phyloP scores from a whole-genome alignment of 2,888 invertebrate genomes.

The Drosophila greeni region DNA sequence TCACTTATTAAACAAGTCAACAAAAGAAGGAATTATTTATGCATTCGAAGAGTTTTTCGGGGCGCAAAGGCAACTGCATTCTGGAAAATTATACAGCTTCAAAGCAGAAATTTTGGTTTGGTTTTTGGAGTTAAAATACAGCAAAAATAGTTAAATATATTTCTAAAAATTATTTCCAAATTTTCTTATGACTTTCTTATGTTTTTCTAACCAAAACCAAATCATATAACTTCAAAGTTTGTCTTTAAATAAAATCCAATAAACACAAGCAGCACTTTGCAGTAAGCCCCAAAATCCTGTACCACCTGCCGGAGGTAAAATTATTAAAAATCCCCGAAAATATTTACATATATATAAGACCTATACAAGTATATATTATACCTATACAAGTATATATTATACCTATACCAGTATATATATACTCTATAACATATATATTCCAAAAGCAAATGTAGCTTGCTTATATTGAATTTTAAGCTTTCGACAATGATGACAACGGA shows the following conservation, averaged over 20 bases:
- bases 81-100: too few relatives aligned
- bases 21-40: slow-evolving; percentile 14
- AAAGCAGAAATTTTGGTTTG: too few relatives aligned
- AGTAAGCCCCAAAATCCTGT: slow-evolving; percentile 2
- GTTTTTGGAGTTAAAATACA: too few relatives aligned
- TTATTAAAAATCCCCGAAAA: slow-evolving; percentile 10
- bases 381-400: too few relatives aligned
- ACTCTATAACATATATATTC: not conserved
- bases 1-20: slow-evolving; percentile 6
- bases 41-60: slow-evolving; percentile 4
- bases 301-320: slow-evolving; percentile 17
- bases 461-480: slow-evolving; percentile 69
- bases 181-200: too few relatives aligned
- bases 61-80: not conserved
- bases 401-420: not conserved
- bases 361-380: too few relatives aligned
- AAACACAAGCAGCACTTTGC: not conserved
- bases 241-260: too few relatives aligned
- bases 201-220: too few relatives aligned
- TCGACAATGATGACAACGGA: slow-evolving; percentile 48
- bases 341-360: slow-evolving; percentile 7
- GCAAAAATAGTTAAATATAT: too few relatives aligned
- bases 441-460: slow-evolving; percentile 28
- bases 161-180: too few relatives aligned
- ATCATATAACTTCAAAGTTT: too few relatives aligned